A percentile compares a stretch with the other conserved stretches of the same genome.
Evolutionary conservation across 2,888 invertebrate genomes (phyloP).

Genomic region (Acheta domesticus): DNA sequence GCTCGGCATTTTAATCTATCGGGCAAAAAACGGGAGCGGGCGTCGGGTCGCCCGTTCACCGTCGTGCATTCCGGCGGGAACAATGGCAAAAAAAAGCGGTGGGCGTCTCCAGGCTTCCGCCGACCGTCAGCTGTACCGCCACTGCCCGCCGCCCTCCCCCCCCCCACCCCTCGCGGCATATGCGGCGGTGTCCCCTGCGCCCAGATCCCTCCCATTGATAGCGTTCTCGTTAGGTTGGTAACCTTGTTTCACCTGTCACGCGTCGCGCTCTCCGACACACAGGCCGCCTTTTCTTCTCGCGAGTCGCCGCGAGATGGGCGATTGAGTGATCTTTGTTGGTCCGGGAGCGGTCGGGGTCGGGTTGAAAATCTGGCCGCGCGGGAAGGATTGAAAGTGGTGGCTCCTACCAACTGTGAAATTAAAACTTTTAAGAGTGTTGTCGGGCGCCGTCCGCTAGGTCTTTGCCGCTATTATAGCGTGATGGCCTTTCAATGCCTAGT

Average conservation of each 20-base stretch:
- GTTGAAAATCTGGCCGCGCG: background rate
- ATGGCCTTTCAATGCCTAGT: background rate
- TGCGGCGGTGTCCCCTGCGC: background rate
- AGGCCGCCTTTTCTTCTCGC: conserved; percentile 1
- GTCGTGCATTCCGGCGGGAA: background rate
- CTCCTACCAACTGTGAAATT: conserved; percentile 1
- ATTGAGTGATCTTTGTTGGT: conserved; percentile 3
- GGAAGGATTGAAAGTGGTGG: background rate
- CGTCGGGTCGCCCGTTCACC: background rate
- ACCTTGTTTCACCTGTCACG: background rate
- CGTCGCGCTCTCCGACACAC: background rate
- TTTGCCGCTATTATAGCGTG: background rate
- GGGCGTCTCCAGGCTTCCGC: background rate
- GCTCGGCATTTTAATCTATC: background rate
- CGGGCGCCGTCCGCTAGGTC: background rate
- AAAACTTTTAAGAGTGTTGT: conserved; percentile 4
- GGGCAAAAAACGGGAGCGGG: background rate
- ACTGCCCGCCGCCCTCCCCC: too few species aligned
- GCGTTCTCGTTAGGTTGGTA: conserved; percentile 1
- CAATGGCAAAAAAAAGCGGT: background rate
- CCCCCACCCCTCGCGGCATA: background rate
- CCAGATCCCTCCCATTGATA: background rate
- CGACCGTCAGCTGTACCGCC: background rate
- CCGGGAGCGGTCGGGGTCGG: background rate
- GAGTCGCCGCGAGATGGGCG: background rate